phyloP scores from a whole-genome alignment of 2,888 invertebrate genomes.

The Biston stratarius region DNA sequence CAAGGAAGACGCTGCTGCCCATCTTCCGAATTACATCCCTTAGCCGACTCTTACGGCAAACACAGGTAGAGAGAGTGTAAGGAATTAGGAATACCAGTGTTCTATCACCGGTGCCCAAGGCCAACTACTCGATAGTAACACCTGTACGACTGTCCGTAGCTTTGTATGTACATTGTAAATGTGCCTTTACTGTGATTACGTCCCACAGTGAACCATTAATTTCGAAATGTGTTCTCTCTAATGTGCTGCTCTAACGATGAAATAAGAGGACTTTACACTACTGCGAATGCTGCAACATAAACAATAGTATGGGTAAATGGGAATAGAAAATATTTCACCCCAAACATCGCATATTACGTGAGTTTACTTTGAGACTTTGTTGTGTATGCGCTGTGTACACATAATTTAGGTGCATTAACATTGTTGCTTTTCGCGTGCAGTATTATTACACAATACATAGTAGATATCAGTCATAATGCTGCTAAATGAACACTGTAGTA shows the following conservation, averaged over 20 bases:
- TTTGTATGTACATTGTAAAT: slow-evolving; percentile 34
- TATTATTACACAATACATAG: slow-evolving; percentile 23
- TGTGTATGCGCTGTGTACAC: background rate
- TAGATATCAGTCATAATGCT: slow-evolving; percentile 35
- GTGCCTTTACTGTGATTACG: slow-evolving; percentile 30
- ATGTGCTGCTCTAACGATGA: background rate
- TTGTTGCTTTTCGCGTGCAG: background rate
- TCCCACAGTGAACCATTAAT: background rate
- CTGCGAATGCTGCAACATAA: background rate
- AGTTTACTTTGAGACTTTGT: too few relatives aligned
- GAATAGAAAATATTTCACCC: background rate
- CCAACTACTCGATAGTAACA: background rate
- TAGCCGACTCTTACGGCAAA: too few relatives aligned
- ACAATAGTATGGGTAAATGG: background rate
- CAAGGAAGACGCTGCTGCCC: too few relatives aligned
- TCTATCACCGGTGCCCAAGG: background rate
- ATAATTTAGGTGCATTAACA: background rate
- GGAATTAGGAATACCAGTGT: too few relatives aligned
- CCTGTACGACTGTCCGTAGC: background rate
- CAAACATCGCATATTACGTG: background rate
- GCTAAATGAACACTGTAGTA: slow-evolving; percentile 37
- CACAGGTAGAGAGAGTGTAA: too few relatives aligned
- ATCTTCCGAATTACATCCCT: too few relatives aligned
- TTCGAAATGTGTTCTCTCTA: slow-evolving; percentile 15
- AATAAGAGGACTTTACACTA: slow-evolving; percentile 1